Evolutionary conservation across 2,888 invertebrate genomes (phyloP), one percentile per base, ranked within the genome.

Genomic region (Heliconius cydno): DNA sequence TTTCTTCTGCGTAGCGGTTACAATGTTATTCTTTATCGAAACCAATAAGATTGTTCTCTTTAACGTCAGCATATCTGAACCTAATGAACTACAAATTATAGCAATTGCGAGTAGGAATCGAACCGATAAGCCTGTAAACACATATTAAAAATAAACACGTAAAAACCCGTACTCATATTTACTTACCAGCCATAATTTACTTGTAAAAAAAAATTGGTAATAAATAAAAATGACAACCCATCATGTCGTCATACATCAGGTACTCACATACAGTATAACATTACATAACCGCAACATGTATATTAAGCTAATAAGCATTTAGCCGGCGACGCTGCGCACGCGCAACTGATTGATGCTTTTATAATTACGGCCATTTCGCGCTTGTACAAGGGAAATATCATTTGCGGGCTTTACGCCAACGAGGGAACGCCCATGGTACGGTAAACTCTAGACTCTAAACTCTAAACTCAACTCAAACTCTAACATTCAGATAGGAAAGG

Each of bases 331-430:
- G 87, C 82, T 82, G 89, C 89, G 88, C 90, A 86, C 88, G 89
- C 89, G 89, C 88, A 85, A 79, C 85, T 92, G 94, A 94, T 94
- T 92, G 94, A 94, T 94, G 93, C 90, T 91, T 90, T 94, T 93
- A 93, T 94, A 94, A 94, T 94, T 94, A 93, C 89, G 88, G 88
- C 89, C 87, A 87, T 91, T 91, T 90, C 86, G 89, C 90, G 90
- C 89, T 86, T 84, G 86, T 88, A 88, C 88, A 85, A 87, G 86
- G 88, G 89, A 88, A 91, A 92, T 92, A 93, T 92, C 91, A 91
- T 92, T 93, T 92, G 91, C 91, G 85, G 86, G 80, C 82, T 83
- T 86, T 85, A 87, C 85, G 86, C 84, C 83, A 84, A 84, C 85
- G 83, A 84, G 78, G 80, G 68, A 65, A 82, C 82, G 83, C 85